A percentile compares a stretch with the other conserved stretches of the same genome.
Conservation (phyloP, 2,113 vertebrate species). For the Neolamprologus variostigma region DNA sequence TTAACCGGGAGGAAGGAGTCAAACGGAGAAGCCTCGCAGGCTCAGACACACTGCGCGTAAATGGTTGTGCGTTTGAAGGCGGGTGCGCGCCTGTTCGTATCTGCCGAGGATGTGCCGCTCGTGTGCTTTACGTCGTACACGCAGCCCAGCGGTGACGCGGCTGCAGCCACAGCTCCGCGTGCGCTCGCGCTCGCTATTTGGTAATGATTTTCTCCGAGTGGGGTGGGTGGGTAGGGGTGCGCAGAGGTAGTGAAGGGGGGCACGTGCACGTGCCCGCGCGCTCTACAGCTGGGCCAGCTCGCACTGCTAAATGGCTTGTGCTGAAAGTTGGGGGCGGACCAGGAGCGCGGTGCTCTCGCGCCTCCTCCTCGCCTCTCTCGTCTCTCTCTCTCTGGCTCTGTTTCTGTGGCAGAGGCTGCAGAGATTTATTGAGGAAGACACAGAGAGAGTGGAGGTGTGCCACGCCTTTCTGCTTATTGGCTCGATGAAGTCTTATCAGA, state of each 20-base stretch:
- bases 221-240: background rate
- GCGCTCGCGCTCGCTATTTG: constrained; percentile 37
- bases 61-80: background rate
- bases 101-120: constrained; percentile 7
- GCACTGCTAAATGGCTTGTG: constrained; percentile 58
- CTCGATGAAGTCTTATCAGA: background rate
- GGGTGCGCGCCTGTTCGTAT: constrained; percentile 13
- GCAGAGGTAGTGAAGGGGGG: background rate
- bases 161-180: constrained; percentile 57
- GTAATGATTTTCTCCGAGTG: constrained; percentile 37
- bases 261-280: constrained; percentile 34
- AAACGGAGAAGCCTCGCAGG: background rate
- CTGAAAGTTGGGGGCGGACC: constrained; percentile 74
- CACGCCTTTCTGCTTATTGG: background rate
- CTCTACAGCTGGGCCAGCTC: constrained; percentile 58
- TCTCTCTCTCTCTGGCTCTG: background rate
- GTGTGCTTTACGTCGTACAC: constrained; percentile 42
- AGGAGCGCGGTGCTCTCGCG: constrained; percentile 38
- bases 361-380: background rate
- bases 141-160: constrained; percentile 13
- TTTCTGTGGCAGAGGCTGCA: background rate
- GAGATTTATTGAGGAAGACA: background rate
- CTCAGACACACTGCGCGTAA: background rate
- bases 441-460: background rate
- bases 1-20: background rate